These are phyloP conservation scores for Numenius arquata DNA, from an alignment of 2,113 vertebrate species.

Conservation along the genomic window DNA sequence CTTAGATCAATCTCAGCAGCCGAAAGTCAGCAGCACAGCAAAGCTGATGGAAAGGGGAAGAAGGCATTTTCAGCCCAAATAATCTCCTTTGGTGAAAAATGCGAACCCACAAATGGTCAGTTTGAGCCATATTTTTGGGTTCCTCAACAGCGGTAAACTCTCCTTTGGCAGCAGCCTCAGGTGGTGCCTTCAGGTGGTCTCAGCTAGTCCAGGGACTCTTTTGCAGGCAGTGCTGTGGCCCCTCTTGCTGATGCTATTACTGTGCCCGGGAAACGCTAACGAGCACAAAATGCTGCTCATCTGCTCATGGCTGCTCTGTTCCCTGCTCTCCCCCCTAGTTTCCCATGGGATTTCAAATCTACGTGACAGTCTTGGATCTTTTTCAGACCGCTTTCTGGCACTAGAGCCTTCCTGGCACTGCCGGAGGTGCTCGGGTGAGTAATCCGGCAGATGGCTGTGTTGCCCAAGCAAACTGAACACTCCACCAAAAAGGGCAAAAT, in stretches of 20 bases:
- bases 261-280: rapidly evolving
- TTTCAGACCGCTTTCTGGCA: background rate
- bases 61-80: background rate
- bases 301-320: background rate
- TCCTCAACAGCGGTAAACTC: rapidly evolving
- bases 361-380: background rate
- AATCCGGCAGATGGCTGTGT: slow-evolving; percentile 10
- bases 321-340: background rate
- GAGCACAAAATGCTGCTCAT: background rate
- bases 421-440: background rate
- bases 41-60: background rate
- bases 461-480: slow-evolving; percentile 19
- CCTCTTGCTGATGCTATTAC: background rate
- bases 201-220: background rate
- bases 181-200: background rate
- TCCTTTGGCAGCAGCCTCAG: background rate
- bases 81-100: background rate
- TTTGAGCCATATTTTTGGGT: background rate
- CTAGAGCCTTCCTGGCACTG: background rate
- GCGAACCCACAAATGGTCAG: background rate
- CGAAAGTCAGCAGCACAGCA: background rate
- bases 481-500: slow-evolving; percentile 42
- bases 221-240: background rate
- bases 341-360: background rate
- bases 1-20: slow-evolving; percentile 42